Conservation (phyloP, 2,113 vertebrate genomes). For the Phyllopteryx taeniolatus region DNA sequence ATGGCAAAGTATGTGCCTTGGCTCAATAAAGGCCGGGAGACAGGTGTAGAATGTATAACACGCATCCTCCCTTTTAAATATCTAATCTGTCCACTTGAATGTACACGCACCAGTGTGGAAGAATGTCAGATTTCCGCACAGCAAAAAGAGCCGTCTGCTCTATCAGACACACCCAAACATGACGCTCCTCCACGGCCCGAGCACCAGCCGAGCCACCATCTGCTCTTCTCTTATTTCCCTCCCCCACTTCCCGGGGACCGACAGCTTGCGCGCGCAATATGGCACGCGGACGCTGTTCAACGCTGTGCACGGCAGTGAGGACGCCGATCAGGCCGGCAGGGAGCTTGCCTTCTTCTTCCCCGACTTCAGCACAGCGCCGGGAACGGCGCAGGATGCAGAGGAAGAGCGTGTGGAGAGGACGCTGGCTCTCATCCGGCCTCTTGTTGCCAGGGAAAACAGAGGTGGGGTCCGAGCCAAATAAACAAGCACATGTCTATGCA, state of each 20-base stretch:
- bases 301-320: constrained; percentile 79
- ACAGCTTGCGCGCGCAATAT: constrained; percentile 83
- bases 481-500: constrained; percentile 30
- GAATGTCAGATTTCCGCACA: constrained; percentile 15
- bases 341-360: constrained; percentile 85
- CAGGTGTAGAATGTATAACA: neutral
- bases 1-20: neutral
- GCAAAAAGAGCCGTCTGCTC: constrained; percentile 33
- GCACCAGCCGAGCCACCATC: constrained; percentile 72
- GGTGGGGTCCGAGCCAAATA: constrained; percentile 66
- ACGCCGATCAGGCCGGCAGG: constrained; percentile 74
- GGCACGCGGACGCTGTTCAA: constrained; percentile 80
- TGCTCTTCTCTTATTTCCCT: constrained; percentile 59
- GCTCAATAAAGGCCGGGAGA: neutral
- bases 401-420: constrained; percentile 72
- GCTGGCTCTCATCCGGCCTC: constrained; percentile 74
- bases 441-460: constrained; percentile 70
- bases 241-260: constrained; percentile 35
- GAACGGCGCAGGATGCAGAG: constrained; percentile 53
- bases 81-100: neutral
- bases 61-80: neutral
- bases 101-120: constrained; percentile 25
- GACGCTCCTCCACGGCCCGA: constrained; percentile 54
- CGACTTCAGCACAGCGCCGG: constrained; percentile 63
- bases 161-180: constrained; percentile 64